These are phyloP conservation scores for Cepphus grylle DNA, from an alignment of 2,113 vertebrate species.

Conservation along the genomic window DNA sequence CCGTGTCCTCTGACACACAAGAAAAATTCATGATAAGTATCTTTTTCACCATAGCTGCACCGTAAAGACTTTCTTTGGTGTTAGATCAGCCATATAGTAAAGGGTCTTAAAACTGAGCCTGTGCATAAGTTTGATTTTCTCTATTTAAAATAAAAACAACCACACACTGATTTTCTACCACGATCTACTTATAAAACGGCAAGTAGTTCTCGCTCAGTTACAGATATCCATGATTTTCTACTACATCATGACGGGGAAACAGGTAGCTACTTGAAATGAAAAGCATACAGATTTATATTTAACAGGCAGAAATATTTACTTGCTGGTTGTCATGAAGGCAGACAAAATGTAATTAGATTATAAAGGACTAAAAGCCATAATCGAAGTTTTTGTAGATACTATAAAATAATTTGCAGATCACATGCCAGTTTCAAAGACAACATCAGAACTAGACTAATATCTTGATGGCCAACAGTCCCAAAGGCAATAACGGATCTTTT, in stretches of 20 bases:
- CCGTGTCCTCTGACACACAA: neutral
- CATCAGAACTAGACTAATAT: neutral
- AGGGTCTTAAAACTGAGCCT: neutral
- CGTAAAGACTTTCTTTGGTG: neutral
- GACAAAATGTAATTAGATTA: neutral
- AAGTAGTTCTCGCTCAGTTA: neutral
- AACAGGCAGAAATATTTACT: neutral
- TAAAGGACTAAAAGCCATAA: neutral
- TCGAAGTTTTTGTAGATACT: neutral
- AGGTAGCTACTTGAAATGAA: neutral
- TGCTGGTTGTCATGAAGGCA: neutral
- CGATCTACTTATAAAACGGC: neutral
- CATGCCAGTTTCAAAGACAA: neutral
- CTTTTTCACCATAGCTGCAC: neutral
- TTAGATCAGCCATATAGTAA: neutral
- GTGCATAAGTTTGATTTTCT: neutral
- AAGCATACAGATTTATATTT: neutral
- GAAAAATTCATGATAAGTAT: rapidly evolving
- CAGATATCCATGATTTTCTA: neutral
- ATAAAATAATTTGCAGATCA: neutral
- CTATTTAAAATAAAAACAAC: neutral
- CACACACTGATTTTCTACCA: neutral
- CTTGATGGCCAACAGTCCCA: neutral
- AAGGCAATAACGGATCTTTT: neutral
- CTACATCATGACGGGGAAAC: neutral